Base-by-base conservation (phyloP, 2,888 invertebrate species). In the Drosophila phalerata region DNA sequence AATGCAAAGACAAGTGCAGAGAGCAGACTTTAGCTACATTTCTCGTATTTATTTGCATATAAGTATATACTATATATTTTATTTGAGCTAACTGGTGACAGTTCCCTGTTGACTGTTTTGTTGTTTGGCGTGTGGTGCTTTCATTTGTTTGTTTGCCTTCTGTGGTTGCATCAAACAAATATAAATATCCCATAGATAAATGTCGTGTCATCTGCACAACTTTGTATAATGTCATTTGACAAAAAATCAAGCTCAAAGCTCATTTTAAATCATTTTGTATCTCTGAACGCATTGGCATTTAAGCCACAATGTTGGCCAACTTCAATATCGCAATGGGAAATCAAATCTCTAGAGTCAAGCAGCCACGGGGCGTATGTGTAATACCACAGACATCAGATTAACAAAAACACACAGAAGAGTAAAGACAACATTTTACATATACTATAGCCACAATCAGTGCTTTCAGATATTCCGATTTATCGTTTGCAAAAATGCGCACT, bases 181-280 rank as follows among this genome's bases (percentile, higher is more conserved):
- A 88, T 53, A 78, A 81, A 81, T 66, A 85, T 56, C 47, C 49
- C 40, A 55, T 34, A 67, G 72, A 70, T 77, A 74, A 77, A 71
- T 72, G 52, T 45, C 43, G 58, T 71, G 58, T 71, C 34, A 34
- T 19, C 13, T 25, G 75, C 42, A 13, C n/a, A 69, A 58, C 49
- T 40, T 57, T 53, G 47, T 48, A 40, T 56, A 40, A 37, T 64
- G 65, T 56, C 85, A 74, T 32, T 69, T 69, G 62, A 22, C 56
- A 48, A 30, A 63, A 66, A 45, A 17, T 49, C 49, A 66, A 62
- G 6, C 28, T 5, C 28, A 8, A 28, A 28, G 6, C 25, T 5
- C 28, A 28, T 8, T 28, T 6, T 0, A 28, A 47, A 45, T 47
- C 6, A 28, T 28, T 13, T 15, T 17, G 13, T 13, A 37, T 37